These are phyloP conservation scores for Epinotia ramella DNA, from an alignment of 2,888 invertebrate genomes.

Conservation along the genomic window DNA sequence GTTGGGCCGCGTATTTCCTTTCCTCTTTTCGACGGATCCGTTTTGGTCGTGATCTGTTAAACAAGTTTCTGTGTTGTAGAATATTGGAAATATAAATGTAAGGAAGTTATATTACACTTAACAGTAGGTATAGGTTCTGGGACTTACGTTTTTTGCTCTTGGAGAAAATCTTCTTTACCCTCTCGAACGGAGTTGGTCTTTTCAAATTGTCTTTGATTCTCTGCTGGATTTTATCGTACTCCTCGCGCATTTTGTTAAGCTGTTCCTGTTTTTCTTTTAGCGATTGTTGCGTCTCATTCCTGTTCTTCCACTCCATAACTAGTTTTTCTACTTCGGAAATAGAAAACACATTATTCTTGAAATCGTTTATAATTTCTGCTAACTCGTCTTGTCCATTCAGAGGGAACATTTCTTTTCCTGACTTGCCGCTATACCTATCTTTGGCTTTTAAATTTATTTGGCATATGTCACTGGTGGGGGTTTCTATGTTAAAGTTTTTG, in stretches of 20 bases:
- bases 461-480: slow-evolving; percentile 82
- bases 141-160: slow-evolving; percentile 86
- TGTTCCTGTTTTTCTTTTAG: slow-evolving; percentile 94
- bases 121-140: background rate
- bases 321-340: slow-evolving; percentile 94
- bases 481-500: slow-evolving; percentile 77
- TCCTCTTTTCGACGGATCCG: slow-evolving; percentile 77
- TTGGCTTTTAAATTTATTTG: slow-evolving; percentile 78
- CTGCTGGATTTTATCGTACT: slow-evolving; percentile 93
- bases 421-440: slow-evolving; percentile 76
- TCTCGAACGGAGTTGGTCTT: slow-evolving; percentile 92
- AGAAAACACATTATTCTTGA: slow-evolving; percentile 94
- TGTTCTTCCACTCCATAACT: slow-evolving; percentile 94
- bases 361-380: slow-evolving; percentile 94
- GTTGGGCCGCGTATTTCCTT: slow-evolving; percentile 78
- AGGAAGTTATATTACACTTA: background rate
- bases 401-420: slow-evolving; percentile 73
- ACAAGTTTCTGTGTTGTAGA: slow-evolving; percentile 6
- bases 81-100: background rate
- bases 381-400: slow-evolving; percentile 90
- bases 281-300: slow-evolving; percentile 94
- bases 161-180: slow-evolving; percentile 90
- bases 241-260: slow-evolving; percentile 90
- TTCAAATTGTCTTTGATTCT: slow-evolving; percentile 91
- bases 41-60: slow-evolving; percentile 72